Percentiles rank a stretch among this genome's conserved stretches.
Conservation (phyloP, 2,888 invertebrate species). For the Suillia variegata region DNA sequence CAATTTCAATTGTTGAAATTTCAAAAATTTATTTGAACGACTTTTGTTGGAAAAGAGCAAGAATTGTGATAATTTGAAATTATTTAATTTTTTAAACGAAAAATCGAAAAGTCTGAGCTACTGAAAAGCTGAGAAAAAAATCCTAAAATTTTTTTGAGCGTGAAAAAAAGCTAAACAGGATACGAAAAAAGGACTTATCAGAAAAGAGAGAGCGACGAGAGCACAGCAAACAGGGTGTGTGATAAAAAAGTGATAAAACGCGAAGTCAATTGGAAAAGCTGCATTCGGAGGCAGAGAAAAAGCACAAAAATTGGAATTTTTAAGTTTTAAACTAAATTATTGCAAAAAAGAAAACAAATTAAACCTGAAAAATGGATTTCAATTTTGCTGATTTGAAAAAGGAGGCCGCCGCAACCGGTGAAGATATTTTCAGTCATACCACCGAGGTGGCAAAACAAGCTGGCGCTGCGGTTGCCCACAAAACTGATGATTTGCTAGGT, state of each 20-base stretch:
- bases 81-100: too few relatives aligned
- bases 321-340: background rate
- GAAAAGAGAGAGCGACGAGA: background rate
- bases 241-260: background rate
- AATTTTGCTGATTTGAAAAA: slow-evolving; percentile 54
- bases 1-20: background rate
- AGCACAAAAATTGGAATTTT: background rate
- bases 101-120: background rate
- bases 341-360: background rate
- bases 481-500: slow-evolving; percentile 38
- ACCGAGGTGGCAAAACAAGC: slow-evolving; percentile 37
- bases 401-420: slow-evolving; percentile 48
- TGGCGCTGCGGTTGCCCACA: slow-evolving; percentile 31
- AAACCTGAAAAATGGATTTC: slow-evolving; percentile 48
- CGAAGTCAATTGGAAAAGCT: background rate
- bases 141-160: too few relatives aligned
- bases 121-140: background rate
- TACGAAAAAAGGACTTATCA: background rate
- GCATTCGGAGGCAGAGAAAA: background rate
- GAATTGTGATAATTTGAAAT: background rate
- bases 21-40: background rate
- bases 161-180: too few relatives aligned
- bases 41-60: background rate
- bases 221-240: too few relatives aligned
- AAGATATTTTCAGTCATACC: slow-evolving; percentile 41